Percentiles rank a stretch among this genome's conserved stretches.
Conservation (phyloP, 2,113 vertebrate species). For the Lepus americanus region DNA sequence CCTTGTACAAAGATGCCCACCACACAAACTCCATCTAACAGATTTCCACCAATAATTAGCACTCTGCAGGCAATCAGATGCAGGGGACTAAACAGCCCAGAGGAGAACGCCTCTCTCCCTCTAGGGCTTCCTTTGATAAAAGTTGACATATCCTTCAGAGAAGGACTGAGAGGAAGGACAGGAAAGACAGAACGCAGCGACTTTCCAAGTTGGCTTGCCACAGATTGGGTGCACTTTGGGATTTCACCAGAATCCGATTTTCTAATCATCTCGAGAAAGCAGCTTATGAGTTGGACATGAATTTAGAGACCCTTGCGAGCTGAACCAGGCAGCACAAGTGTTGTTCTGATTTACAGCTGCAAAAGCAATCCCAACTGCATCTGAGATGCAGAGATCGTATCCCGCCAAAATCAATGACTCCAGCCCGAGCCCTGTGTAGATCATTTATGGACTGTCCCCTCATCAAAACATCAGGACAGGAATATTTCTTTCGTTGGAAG, state of each 20-base stretch:
- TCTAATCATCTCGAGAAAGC: slow-evolving; percentile 70
- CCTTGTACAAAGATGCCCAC: slow-evolving; percentile 61
- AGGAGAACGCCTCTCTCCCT: background rate
- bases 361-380: slow-evolving; percentile 68
- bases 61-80: slow-evolving; percentile 65
- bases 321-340: slow-evolving; percentile 66
- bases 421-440: slow-evolving; percentile 68
- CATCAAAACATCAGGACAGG: slow-evolving; percentile 71
- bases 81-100: background rate
- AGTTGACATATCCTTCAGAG: slow-evolving; percentile 8
- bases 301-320: slow-evolving; percentile 73
- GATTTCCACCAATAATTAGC: slow-evolving; percentile 76
- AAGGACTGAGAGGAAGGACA: slow-evolving; percentile 20
- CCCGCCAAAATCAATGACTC: slow-evolving; percentile 67
- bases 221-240: slow-evolving; percentile 11
- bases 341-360: slow-evolving; percentile 82
- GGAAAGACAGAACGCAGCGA: background rate
- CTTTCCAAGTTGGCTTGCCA: background rate
- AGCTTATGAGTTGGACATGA: slow-evolving; percentile 64
- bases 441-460: slow-evolving; percentile 68
- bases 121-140: slow-evolving; percentile 53
- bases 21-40: slow-evolving; percentile 48
- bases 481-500: slow-evolving; percentile 38
- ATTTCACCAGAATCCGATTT: slow-evolving; percentile 71
- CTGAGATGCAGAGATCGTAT: slow-evolving; percentile 74